These are phyloP conservation scores for Pimpla rufipes DNA, from an alignment of 2,888 invertebrate species.

Conservation along the genomic window DNA sequence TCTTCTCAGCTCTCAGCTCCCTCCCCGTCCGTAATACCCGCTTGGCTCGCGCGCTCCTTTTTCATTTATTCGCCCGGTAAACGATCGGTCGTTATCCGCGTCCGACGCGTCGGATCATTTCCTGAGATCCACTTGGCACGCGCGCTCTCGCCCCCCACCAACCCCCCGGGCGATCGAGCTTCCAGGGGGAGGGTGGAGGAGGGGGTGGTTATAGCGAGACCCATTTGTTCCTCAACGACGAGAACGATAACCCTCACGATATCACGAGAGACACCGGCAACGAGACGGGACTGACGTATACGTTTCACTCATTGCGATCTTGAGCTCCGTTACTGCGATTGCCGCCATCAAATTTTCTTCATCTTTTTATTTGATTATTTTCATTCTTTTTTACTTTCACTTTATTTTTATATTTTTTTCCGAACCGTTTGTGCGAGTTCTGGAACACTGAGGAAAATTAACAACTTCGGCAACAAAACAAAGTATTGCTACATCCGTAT, in stretches of 20 bases:
- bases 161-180: constrained; percentile 15
- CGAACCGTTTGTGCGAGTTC: no score
- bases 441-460: no score
- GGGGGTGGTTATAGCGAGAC: constrained; percentile 61
- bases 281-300: constrained; percentile 36
- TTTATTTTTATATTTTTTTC: no score
- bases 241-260: constrained; percentile 43
- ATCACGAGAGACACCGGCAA: constrained; percentile 56
- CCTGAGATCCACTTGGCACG: constrained; percentile 71
- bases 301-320: constrained; percentile 15
- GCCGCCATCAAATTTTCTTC: not conserved
- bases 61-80: constrained; percentile 77
- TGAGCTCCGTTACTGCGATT: not conserved
- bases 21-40: constrained; percentile 14
- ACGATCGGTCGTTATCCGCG: constrained; percentile 76
- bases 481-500: no score
- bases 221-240: constrained; percentile 54
- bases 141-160: constrained; percentile 32
- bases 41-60: constrained; percentile 68
- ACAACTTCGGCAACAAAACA: no score
- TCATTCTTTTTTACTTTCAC: no score
- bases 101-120: constrained; percentile 74
- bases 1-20: constrained; percentile 15
- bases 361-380: no score
- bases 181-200: constrained; percentile 30